Evolutionary conservation across 1,140 invertebrate genomes (phyloP), one percentile per base, ranked within the genome.

Genomic region (Grapholita molesta): DNA sequence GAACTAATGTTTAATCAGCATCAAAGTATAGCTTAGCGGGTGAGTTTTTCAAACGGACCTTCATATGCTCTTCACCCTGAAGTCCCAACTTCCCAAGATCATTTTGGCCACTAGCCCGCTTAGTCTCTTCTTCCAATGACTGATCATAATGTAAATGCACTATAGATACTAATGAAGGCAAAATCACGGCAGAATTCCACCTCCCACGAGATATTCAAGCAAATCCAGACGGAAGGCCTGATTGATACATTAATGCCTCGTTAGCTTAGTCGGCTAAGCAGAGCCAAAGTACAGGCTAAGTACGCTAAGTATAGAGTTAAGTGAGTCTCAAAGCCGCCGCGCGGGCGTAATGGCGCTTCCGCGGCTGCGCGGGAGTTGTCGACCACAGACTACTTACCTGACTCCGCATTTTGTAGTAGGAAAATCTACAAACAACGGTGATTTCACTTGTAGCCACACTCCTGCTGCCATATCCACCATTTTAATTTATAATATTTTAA

Each of bases 221-320:
- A 42, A 35, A 12, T 30, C 7, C 12, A 57, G 2, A 25, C 55
- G 55, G 55, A 61, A 61, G n/a, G 25, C 55, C 8, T 61, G 15
- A 61, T 61, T 28, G 55, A 61, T 28, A 32, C 55, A 32, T 61
- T 28, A 61, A 61, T 61, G 55, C 18, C 55, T 61, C 24, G 55
- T 61, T 61, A 61, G 53, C 53, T 12, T 3, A 30, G 28, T 30
- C 2, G 42, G 18, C 42, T 48, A 21, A 48, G 42, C 8, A 28
- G 2, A 32, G 55, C 5, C 55, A 30, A 61, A 61, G 55, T 30
- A 30, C 24, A 12, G 8, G 24, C 55, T 61, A 61, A 61, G 55
- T 57, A 57, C 7, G 25, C 25, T 52, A 52, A 52, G 42, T 52
- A 52, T 30, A 7, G 11, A 42, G 23, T 8, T 55, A n/a, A 25